These are phyloP conservation scores for Eurosta solidaginis DNA, from an alignment of 1,140 invertebrate species.

Conservation along the genomic window DNA sequence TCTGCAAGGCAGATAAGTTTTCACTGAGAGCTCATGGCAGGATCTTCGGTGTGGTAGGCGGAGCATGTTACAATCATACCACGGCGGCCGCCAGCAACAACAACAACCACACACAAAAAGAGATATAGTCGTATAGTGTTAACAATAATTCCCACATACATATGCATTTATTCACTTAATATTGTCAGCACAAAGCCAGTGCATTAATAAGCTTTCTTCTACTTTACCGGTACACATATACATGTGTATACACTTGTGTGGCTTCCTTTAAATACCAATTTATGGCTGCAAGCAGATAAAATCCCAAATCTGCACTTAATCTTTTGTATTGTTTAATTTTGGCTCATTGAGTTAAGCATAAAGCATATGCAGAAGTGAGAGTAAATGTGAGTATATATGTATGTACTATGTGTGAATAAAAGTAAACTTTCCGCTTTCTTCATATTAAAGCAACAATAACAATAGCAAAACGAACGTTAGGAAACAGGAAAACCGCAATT, in stretches of 20 bases:
- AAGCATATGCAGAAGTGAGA: neutral
- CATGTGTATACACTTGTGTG: slow-evolving; percentile 44
- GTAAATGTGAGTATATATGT: neutral
- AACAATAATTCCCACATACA: too few species aligned
- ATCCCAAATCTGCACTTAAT: slow-evolving; percentile 60
- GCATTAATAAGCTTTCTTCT: neutral
- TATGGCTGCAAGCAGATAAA: slow-evolving; percentile 60
- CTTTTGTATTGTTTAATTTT: slow-evolving; percentile 60
- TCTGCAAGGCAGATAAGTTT: too few species aligned
- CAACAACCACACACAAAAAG: too few species aligned
- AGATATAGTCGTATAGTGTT: too few species aligned
- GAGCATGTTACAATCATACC: too few species aligned
- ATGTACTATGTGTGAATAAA: neutral
- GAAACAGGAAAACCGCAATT: slow-evolving; percentile 29
- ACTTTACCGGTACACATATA: slow-evolving; percentile 23
- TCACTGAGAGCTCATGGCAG: too few species aligned
- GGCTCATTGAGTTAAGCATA: slow-evolving; percentile 55
- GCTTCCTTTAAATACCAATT: slow-evolving; percentile 60
- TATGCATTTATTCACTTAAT: neutral
- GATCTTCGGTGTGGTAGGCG: too few species aligned
- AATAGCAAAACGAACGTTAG: neutral
- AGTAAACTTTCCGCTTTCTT: neutral
- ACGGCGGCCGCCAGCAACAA: too few species aligned
- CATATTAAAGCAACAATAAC: neutral
- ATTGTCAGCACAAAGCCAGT: slow-evolving; percentile 1